These are phyloP conservation scores for Halocaridina rubra DNA, from an alignment of 2,888 invertebrate genomes.

Conservation along the genomic window DNA sequence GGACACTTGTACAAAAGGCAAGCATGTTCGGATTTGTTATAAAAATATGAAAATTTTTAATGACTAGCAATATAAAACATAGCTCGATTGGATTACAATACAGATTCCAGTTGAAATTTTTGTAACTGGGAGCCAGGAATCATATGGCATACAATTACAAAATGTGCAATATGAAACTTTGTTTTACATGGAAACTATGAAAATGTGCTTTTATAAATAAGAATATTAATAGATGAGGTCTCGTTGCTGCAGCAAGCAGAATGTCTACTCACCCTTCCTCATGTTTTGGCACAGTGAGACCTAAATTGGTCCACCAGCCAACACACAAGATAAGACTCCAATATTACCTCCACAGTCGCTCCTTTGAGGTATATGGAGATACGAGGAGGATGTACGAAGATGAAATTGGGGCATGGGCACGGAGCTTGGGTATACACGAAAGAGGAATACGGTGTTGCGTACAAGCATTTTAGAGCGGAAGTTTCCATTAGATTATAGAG, in stretches of 20 bases:
- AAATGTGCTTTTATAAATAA: constrained; percentile 29
- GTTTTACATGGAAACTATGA: neutral
- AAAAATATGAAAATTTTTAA: constrained; percentile 23
- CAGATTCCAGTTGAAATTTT: too few species aligned
- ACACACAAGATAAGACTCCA: neutral
- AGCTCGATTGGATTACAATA: too few species aligned
- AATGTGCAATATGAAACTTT: constrained; percentile 28
- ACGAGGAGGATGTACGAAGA: constrained; percentile 3
- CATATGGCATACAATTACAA: constrained; percentile 2
- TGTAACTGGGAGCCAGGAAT: too few species aligned
- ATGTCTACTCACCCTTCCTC: constrained; percentile 46
- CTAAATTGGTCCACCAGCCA: constrained; percentile 6
- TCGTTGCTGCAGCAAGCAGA: constrained; percentile 41
- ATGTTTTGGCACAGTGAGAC: constrained; percentile 1
- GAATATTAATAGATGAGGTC: constrained; percentile 15
- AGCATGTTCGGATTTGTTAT: constrained; percentile 22
- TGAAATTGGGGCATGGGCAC: constrained; percentile 1
- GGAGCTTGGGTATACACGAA: neutral
- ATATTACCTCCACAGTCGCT: constrained; percentile 19
- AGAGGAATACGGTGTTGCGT: too few species aligned
- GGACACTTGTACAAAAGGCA: constrained; percentile 48
- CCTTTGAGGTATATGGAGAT: neutral
- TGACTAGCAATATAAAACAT: too few species aligned
- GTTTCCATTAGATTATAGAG: too few species aligned
- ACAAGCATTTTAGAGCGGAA: too few species aligned